Conservation (phyloP, 2,113 vertebrate species). For the Oreochromis niloticus region DNA sequence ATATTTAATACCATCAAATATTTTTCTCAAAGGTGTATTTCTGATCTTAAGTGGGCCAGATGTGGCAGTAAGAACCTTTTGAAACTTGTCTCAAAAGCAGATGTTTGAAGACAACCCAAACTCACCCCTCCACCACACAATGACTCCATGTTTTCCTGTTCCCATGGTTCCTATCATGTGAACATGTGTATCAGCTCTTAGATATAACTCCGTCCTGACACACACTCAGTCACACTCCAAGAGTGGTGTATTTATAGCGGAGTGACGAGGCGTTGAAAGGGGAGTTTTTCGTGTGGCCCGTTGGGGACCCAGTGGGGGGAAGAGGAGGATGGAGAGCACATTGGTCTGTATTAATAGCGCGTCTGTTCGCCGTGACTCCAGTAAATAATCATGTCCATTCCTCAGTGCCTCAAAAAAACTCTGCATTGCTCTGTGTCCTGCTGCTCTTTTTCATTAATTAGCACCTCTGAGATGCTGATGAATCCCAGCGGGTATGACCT, state of each 20-base stretch:
- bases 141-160: not conserved
- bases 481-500: not conserved
- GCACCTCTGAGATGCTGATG: not conserved
- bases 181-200: constrained; percentile 30
- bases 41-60: not conserved
- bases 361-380: constrained; percentile 49
- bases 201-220: constrained; percentile 8
- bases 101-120: not conserved
- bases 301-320: constrained; percentile 47
- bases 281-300: constrained; percentile 68
- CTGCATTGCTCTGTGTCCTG: not conserved
- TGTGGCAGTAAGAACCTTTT: not conserved
- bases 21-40: not conserved
- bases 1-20: not conserved
- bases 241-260: constrained; percentile 69
- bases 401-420: not conserved
- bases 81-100: not conserved
- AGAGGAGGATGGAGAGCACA: constrained; percentile 29
- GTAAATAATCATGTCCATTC: constrained; percentile 16
- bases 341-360: constrained; percentile 66
- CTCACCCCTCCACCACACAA: not conserved
- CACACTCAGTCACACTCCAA: constrained; percentile 14
- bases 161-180: constrained; percentile 8
- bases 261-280: constrained; percentile 68
- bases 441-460: not conserved